phyloP scores from a whole-genome alignment of 1,140 invertebrate species.

The Schlechtendalia chinensis region DNA sequence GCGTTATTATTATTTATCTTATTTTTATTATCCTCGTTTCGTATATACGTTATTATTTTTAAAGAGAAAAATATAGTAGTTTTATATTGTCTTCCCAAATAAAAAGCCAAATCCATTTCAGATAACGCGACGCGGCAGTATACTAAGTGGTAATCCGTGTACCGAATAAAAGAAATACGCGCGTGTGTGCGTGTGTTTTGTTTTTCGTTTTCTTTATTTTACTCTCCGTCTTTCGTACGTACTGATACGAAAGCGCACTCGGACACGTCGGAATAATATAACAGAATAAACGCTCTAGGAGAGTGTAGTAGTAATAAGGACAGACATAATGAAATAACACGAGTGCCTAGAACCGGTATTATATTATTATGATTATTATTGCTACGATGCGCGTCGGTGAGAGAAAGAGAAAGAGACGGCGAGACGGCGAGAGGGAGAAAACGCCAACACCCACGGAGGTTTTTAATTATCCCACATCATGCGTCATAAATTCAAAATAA shows the following conservation, averaged over 20 bases:
- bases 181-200: neutral
- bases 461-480: slow-evolving; percentile 49
- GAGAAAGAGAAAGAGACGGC: slow-evolving; percentile 10
- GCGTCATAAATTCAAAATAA: slow-evolving; percentile 48
- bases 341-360: slow-evolving; percentile 47
- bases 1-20: slow-evolving; percentile 32
- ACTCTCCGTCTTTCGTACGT: neutral
- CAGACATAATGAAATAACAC: slow-evolving; percentile 48
- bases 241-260: slow-evolving; percentile 11
- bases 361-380: slow-evolving; percentile 40
- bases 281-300: slow-evolving; percentile 47
- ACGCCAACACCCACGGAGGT: slow-evolving; percentile 48
- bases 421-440: too few species aligned
- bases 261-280: slow-evolving; percentile 43
- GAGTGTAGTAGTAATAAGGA: slow-evolving; percentile 19
- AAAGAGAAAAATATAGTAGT: slow-evolving; percentile 35
- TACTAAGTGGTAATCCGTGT: slow-evolving; percentile 50
- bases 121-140: slow-evolving; percentile 33
- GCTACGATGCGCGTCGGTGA: slow-evolving; percentile 37
- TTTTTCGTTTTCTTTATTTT: slow-evolving; percentile 20
- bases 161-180: slow-evolving; percentile 44
- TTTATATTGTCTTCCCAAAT: slow-evolving; percentile 42
- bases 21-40: slow-evolving; percentile 37
- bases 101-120: slow-evolving; percentile 47
- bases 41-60: slow-evolving; percentile 30